Percentiles rank a stretch among this genome's conserved stretches.
phyloP scores from a whole-genome alignment of 2,797 vertebrate species.

The Erethizon dorsatum region DNA sequence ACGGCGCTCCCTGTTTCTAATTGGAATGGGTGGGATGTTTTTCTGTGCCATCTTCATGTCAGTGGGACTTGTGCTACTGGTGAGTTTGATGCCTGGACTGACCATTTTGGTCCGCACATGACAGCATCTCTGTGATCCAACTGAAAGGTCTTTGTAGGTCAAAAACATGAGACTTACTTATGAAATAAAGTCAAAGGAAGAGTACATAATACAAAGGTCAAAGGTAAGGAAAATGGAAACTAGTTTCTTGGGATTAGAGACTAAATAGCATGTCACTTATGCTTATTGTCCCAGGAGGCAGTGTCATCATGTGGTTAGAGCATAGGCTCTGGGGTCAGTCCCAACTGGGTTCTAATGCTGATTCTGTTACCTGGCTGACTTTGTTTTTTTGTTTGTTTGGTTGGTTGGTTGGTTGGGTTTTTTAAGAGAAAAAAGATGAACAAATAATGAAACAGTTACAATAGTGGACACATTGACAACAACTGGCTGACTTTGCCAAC shows the following conservation, averaged over 20 bases:
- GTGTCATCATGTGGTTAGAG: not conserved
- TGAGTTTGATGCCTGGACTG: constrained; percentile 83
- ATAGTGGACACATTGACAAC: too few relatives aligned
- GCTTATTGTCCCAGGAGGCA: not conserved
- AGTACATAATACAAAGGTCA: not conserved
- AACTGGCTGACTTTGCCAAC: not conserved
- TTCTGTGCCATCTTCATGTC: constrained; percentile 95
- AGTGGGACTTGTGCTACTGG: constrained; percentile 94
- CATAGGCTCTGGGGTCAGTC: not conserved
- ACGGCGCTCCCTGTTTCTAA: constrained; percentile 93
- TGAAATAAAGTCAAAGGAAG: constrained; percentile 12
- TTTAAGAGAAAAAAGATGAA: too few relatives aligned
- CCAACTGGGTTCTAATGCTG: not conserved
- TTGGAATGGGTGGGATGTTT: constrained; percentile 95
- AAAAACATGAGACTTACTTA: not conserved
- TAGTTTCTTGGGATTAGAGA: not conserved
- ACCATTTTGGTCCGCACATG: not conserved
- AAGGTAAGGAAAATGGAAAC: not conserved
- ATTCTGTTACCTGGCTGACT: not conserved
- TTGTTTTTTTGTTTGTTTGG: too few relatives aligned
- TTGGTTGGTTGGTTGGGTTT: too few relatives aligned
- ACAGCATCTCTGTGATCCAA: not conserved
- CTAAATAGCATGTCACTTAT: not conserved
- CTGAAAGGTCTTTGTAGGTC: not conserved
- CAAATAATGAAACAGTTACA: too few relatives aligned